A percentile compares a stretch with the other conserved stretches of the same genome.
phyloP scores from a whole-genome alignment of 2,113 vertebrate genomes.

The Empidonax alnorum region DNA sequence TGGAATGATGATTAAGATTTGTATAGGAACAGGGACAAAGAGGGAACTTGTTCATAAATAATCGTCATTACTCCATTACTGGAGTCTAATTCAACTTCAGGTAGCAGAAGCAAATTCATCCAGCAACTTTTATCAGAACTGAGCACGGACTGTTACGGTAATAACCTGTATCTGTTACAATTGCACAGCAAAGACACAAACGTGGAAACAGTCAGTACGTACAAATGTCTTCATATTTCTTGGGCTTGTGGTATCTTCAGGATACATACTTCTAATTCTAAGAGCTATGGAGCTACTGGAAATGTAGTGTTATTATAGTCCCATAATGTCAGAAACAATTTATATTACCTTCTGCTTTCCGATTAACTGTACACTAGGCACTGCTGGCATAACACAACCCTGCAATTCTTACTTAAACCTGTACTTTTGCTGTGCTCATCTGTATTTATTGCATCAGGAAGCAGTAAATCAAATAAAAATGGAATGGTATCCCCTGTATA shows the following conservation, averaged over 20 bases:
- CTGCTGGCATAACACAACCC: constrained; percentile 8
- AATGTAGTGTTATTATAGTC: constrained; percentile 29
- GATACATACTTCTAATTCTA: neutral
- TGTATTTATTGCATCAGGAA: constrained; percentile 57
- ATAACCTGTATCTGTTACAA: neutral
- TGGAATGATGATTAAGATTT: neutral
- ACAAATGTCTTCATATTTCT: constrained; percentile 19
- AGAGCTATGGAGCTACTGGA: neutral
- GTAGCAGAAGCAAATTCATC: neutral
- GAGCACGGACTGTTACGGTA: neutral
- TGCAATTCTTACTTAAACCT: constrained; percentile 54
- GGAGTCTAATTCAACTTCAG: neutral
- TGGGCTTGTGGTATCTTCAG: constrained; percentile 9
- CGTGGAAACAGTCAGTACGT: neutral
- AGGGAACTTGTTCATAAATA: constrained; percentile 1
- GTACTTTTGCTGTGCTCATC: constrained; percentile 1
- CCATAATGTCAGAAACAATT: constrained; percentile 50
- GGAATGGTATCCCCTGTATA: neutral
- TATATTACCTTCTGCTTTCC: constrained; percentile 40
- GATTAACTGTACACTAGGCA: constrained; percentile 46
- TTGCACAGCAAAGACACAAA: neutral
- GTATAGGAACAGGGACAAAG: neutral
- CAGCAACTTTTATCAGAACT: neutral
- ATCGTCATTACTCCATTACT: neutral
- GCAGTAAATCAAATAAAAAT: constrained; percentile 32